Evolutionary conservation across 2,888 invertebrate species (phyloP).

Genomic region (Archips xylosteana): DNA sequence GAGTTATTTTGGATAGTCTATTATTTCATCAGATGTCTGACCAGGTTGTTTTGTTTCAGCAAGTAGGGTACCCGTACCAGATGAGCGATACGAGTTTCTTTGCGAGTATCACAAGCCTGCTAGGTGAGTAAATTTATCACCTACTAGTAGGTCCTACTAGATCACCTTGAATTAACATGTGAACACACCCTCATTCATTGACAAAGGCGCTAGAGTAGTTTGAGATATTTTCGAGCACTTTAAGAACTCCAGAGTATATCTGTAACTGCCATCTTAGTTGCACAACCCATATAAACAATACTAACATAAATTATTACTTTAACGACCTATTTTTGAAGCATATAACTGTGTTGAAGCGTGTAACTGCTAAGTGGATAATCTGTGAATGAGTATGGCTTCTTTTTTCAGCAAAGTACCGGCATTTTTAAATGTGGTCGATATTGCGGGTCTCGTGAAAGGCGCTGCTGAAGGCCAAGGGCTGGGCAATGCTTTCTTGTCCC

Average conservation of each 20-base stretch:
- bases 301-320: too few relatives aligned
- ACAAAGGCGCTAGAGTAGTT: too few relatives aligned
- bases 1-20: not conserved
- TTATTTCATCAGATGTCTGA: conserved; percentile 14
- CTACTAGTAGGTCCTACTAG: not conserved
- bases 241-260: too few relatives aligned
- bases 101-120: conserved; percentile 97
- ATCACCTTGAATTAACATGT: not conserved
- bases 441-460: conserved; percentile 99
- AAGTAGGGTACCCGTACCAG: conserved; percentile 99
- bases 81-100: conserved; percentile 96
- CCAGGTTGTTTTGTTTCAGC: conserved; percentile 66
- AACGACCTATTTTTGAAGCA: not conserved
- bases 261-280: too few relatives aligned
- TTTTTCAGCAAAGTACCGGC: conserved; percentile 98
- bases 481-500: conserved; percentile 99
- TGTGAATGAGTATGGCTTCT: not conserved
- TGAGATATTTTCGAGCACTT: too few relatives aligned
- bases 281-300: too few relatives aligned
- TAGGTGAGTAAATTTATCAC: conserved; percentile 87
- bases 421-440: conserved; percentile 98
- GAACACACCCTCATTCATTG: too few relatives aligned
- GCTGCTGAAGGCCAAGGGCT: conserved; percentile 99
- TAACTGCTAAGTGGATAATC: not conserved
- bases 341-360: too few relatives aligned